Base-by-base conservation (phyloP, 2,797 vertebrate species). In the Notamacropus eugenii region DNA sequence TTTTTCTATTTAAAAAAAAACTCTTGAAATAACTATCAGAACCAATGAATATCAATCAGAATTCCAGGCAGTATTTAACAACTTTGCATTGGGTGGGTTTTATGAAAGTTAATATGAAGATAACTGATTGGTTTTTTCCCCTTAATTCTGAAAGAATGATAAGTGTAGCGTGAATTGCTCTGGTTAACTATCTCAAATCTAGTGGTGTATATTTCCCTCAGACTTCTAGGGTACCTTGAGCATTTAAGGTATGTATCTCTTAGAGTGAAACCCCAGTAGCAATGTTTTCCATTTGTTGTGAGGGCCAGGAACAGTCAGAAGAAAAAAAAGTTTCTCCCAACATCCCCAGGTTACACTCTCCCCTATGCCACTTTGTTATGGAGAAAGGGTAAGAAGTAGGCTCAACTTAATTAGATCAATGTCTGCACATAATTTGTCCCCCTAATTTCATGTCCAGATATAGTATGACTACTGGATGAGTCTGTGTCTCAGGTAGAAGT, bases 101-200 rank as follows among this genome's bases (percentile, higher is more conserved):
- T 93, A 62, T 94, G 92, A 97, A 31, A 0, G 9, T 27, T 92
- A 92, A 74, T 24, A n/a, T 93, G 57, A 94, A 94, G 91, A 96
- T 67, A 40, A 55, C 92, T 94, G 74, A 16, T 19, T 55, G 24
- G 31, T 13, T 12, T 11, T 54, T 52, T 34, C 50, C 19, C 94
- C 92, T 92, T 27, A 87, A 93, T 14, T 93, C 93, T 10, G 54
- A 97, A 98, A 98, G 27, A 40, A 19, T 34, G 14, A 2, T 40
- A 46, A 24, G n/a, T 82, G 67, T 46, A 82, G 19, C 8, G 46
- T 82, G 16, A 46, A 46, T 82, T 46, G 6, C 8, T 46, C 6
- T 82, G 19, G 6, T 46, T 27, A 40, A 82, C 67, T 67, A 62
- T 67, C 29, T 67, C 14, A 74, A 16, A 74, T n/a, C n/a, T 5